Percentiles rank a stretch among this genome's conserved stretches.
phyloP scores from a whole-genome alignment of 2,797 vertebrate species.

The Rachycentron canadum region DNA sequence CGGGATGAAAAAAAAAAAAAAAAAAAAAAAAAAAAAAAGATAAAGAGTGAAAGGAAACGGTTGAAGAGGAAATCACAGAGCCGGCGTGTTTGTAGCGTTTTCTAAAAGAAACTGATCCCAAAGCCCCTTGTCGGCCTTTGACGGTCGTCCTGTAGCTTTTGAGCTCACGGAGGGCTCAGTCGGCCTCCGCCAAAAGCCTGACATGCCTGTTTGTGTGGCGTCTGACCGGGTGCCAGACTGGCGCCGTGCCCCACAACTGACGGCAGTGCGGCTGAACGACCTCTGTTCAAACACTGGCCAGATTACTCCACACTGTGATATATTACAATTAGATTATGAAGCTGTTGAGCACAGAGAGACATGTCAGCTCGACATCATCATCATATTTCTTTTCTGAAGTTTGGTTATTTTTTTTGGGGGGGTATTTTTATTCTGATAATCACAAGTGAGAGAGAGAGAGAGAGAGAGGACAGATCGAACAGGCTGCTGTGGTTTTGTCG shows the following conservation, averaged over 20 bases:
- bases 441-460: too few species aligned
- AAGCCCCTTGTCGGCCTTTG: slow-evolving; percentile 34
- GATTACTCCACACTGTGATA: slow-evolving; percentile 8
- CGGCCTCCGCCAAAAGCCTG: slow-evolving; percentile 34
- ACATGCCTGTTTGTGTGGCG: slow-evolving; percentile 19
- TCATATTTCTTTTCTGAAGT: too few species aligned
- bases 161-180: slow-evolving; percentile 27
- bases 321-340: slow-evolving; percentile 8
- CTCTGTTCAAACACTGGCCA: slow-evolving; percentile 17
- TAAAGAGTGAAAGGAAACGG: slow-evolving; percentile 26
- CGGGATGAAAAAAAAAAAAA: slow-evolving; percentile 20
- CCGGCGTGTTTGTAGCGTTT: neutral
- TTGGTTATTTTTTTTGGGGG: too few species aligned
- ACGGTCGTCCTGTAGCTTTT: slow-evolving; percentile 33
- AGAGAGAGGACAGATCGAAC: too few species aligned
- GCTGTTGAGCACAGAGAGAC: neutral
- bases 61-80: slow-evolving; percentile 34
- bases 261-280: slow-evolving; percentile 30
- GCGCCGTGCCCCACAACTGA: slow-evolving; percentile 33
- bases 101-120: slow-evolving; percentile 30
- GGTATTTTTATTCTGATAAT: too few species aligned
- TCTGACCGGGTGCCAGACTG: slow-evolving; percentile 40
- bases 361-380: neutral
- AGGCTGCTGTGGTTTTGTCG: too few species aligned
- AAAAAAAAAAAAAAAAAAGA: slow-evolving; percentile 32